Percentiles rank a stretch among this genome's conserved stretches.
Conservation (phyloP, 2,113 vertebrate species). For the Naja naja region DNA sequence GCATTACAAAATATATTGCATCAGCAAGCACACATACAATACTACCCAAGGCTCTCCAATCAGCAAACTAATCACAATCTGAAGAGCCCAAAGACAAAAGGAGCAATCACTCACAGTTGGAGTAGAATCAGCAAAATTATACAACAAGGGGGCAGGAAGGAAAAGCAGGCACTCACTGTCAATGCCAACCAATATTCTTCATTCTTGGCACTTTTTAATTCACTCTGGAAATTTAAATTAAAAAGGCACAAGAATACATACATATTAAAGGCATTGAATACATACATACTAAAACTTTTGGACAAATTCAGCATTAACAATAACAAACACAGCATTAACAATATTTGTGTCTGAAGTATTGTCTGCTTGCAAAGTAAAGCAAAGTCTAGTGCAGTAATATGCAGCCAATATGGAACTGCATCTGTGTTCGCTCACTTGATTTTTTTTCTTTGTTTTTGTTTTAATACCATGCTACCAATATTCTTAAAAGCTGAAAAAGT, state of each 20-base stretch:
- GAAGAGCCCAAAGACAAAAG: neutral
- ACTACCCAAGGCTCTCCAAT: neutral
- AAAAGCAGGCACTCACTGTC: neutral
- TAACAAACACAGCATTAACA: neutral
- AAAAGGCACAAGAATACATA: neutral
- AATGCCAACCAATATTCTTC: neutral
- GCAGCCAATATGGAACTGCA: neutral
- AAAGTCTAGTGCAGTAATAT: neutral
- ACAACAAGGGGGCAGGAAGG: neutral
- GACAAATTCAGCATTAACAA: neutral
- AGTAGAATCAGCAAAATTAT: neutral
- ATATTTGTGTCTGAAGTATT: neutral
- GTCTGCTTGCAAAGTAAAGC: neutral
- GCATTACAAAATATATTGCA: neutral
- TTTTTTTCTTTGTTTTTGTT: neutral
- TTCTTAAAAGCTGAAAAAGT: neutral
- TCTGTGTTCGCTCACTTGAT: neutral
- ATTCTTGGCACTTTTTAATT: neutral
- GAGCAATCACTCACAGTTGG: neutral
- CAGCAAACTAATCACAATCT: neutral
- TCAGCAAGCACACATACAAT: neutral
- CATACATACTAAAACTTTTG: neutral
- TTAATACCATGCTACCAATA: neutral
- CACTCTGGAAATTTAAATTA: neutral
- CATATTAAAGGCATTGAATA: neutral